Conservation (phyloP, 2,888 invertebrate genomes). For the Habroteleia sp. region DNA sequence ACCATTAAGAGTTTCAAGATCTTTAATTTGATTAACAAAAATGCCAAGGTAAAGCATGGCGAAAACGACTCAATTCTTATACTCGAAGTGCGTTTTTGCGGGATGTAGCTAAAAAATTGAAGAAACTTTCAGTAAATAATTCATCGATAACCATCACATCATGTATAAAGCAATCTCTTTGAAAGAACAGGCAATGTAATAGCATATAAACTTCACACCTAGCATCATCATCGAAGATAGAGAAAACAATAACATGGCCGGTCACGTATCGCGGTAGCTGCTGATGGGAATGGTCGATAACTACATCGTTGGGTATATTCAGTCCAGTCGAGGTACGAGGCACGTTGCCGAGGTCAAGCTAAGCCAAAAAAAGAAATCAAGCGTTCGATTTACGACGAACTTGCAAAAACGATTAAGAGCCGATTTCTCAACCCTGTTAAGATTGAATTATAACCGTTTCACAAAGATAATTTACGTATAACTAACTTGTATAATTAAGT, state of each 20-base stretch:
- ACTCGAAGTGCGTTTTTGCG: too few species aligned
- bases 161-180: constrained; percentile 61
- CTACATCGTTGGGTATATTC: constrained; percentile 56
- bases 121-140: constrained; percentile 43
- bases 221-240: constrained; percentile 64
- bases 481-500: constrained; percentile 59
- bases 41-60: too few species aligned
- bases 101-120: constrained; percentile 15
- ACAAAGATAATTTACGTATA: constrained; percentile 55
- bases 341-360: constrained; percentile 62
- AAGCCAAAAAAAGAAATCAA: constrained; percentile 59
- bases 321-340: constrained; percentile 57
- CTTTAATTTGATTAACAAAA: too few species aligned
- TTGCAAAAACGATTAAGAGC: constrained; percentile 63
- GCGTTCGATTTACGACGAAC: constrained; percentile 64
- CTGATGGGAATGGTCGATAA: constrained; percentile 66
- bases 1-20: too few species aligned
- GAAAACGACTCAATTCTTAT: too few species aligned
- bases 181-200: constrained; percentile 55
- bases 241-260: constrained; percentile 63
- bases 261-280: constrained; percentile 66
- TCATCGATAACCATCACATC: constrained; percentile 53
- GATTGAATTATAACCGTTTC: constrained; percentile 61
- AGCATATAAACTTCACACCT: constrained; percentile 66
- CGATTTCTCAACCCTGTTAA: constrained; percentile 62